A percentile compares a stretch with the other conserved stretches of the same genome.
Conservation (phyloP, 2,113 vertebrate genomes). For the Oreochromis spilurus region DNA sequence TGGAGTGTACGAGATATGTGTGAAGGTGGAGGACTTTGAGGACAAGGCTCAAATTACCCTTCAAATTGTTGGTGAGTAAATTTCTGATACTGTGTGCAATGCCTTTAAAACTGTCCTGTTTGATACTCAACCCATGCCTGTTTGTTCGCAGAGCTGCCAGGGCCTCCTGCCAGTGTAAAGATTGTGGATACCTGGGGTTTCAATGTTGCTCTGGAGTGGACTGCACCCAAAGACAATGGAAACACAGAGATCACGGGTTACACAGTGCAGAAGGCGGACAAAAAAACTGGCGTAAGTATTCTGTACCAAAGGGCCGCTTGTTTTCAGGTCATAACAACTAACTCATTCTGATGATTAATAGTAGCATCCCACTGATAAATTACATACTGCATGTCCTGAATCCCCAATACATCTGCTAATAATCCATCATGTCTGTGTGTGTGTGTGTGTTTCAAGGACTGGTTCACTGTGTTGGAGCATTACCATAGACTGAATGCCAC, state of each 20-base stretch:
- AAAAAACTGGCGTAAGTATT: slow-evolving; percentile 86
- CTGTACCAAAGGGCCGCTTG: neutral
- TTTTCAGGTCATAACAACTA: neutral
- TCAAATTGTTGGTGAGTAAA: slow-evolving; percentile 82
- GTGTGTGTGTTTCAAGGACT: slow-evolving; percentile 75
- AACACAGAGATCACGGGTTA: slow-evolving; percentile 93
- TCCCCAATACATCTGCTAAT: neutral
- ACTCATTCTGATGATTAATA: neutral
- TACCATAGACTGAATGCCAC: slow-evolving; percentile 87
- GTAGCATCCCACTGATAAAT: neutral
- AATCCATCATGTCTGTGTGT: neutral
- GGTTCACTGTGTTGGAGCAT: slow-evolving; percentile 91
- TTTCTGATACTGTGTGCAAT: neutral
- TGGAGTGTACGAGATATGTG: slow-evolving; percentile 82
- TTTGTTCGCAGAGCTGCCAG: slow-evolving; percentile 79
- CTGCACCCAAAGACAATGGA: slow-evolving; percentile 79
- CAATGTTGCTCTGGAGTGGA: slow-evolving; percentile 92
- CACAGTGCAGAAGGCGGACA: slow-evolving; percentile 91
- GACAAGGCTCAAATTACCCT: slow-evolving; percentile 81
- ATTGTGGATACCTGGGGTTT: slow-evolving; percentile 91
- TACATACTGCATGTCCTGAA: neutral
- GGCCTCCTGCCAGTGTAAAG: slow-evolving; percentile 80
- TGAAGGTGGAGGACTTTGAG: slow-evolving; percentile 81
- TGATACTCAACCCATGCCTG: neutral
- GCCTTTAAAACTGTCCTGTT: neutral